Evolutionary conservation across 2,888 invertebrate species (phyloP).

Genomic region (Agonopterix subpropinquella): DNA sequence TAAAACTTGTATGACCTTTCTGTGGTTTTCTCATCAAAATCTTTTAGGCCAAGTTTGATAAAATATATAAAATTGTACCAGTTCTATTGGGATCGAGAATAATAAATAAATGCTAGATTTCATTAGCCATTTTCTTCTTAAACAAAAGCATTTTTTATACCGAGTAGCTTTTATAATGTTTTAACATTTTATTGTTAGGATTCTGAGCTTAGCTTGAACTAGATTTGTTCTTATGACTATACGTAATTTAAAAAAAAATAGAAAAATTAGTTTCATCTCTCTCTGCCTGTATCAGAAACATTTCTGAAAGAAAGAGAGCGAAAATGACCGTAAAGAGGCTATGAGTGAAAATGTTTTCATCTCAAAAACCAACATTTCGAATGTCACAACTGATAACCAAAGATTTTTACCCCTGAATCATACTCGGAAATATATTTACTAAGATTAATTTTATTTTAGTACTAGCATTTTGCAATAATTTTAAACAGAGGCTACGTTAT

Average conservation of each 20-base stretch:
- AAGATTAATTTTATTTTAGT: neutral
- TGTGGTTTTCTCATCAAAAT: no score
- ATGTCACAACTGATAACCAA: slow-evolving; percentile 14
- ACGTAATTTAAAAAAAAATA: neutral
- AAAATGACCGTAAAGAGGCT: no score
- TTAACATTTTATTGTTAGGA: neutral
- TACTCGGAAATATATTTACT: neutral
- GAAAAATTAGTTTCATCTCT: no score
- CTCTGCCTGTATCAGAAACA: no score
- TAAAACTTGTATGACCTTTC: no score
- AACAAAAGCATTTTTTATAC: slow-evolving; percentile 1
- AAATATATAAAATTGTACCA: no score
- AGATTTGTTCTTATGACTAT: slow-evolving; percentile 2
- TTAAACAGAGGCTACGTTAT: neutral
- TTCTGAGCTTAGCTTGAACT: slow-evolving; percentile 4
- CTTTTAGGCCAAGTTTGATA: no score
- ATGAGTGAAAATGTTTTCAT: no score
- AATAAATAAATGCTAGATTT: neutral
- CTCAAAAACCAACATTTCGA: no score
- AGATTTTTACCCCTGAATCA: slow-evolving; percentile 14
- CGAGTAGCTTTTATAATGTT: slow-evolving; percentile 10
- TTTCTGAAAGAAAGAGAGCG: no score
- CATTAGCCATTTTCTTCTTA: neutral
- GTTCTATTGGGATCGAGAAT: no score
- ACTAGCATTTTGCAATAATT: neutral